phyloP scores from a whole-genome alignment of 2,888 invertebrate species.

The Adela reaumurella region DNA sequence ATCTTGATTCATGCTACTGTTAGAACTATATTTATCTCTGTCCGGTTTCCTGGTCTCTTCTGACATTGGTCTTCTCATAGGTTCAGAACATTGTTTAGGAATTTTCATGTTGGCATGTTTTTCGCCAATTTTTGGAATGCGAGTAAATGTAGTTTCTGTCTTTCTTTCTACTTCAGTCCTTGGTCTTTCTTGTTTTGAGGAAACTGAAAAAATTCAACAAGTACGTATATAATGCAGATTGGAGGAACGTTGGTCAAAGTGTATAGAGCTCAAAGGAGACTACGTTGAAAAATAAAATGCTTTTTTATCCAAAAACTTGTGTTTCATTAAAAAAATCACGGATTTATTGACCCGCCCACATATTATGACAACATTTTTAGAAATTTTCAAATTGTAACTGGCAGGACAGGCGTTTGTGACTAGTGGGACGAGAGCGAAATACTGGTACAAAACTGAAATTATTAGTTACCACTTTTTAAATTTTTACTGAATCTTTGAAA shows the following conservation, averaged over 20 bases:
- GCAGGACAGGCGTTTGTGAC: no score
- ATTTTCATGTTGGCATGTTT: slow-evolving; percentile 18
- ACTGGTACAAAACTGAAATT: no score
- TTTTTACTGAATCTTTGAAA: no score
- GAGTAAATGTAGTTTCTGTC: slow-evolving; percentile 26
- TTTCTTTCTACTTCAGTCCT: slow-evolving; percentile 26
- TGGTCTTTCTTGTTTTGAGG: slow-evolving; percentile 12
- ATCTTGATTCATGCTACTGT: slow-evolving; percentile 15
- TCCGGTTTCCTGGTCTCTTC: slow-evolving; percentile 11
- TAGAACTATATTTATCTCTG: slow-evolving; percentile 5
- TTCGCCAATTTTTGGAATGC: slow-evolving; percentile 54
- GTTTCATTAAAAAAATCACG: no score
- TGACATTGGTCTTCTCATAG: slow-evolving; percentile 14
- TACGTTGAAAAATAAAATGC: no score
- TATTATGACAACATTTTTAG: no score
- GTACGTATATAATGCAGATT: slow-evolving; percentile 5
- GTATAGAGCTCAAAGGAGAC: no score
- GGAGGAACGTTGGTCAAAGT: not conserved
- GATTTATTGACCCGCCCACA: no score
- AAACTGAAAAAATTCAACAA: not conserved
- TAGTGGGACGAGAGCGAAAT: no score
- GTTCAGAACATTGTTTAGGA: slow-evolving; percentile 24
- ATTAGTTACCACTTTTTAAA: no score
- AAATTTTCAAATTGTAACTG: no score
- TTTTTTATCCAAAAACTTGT: no score